Conservation (phyloP, 2,888 invertebrate species). For the Sarcophaga caerulescens region DNA sequence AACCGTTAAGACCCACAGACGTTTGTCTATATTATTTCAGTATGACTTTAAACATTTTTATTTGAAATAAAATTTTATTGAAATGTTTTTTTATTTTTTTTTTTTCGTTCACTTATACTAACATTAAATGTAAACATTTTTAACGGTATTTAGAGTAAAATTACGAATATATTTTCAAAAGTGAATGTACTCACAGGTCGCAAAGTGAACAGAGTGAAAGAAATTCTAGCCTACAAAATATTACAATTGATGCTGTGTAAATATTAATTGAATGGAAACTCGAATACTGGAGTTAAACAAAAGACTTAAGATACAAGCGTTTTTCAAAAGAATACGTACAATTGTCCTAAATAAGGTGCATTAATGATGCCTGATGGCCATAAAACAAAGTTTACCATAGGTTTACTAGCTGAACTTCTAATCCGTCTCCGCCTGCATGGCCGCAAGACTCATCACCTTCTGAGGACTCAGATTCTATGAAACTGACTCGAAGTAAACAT, state of each 20-base stretch:
- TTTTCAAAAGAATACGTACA: neutral
- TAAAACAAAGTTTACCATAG: no score
- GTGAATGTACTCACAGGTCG: constrained; percentile 32
- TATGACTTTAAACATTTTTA: neutral
- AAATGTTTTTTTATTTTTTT: neutral
- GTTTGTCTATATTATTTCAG: neutral
- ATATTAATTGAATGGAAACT: neutral
- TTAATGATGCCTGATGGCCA: no score
- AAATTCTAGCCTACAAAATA: neutral
- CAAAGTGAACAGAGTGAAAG: constrained; percentile 2
- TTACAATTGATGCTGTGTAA: neutral
- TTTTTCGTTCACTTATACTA: neutral
- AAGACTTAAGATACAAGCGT: neutral
- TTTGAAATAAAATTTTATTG: neutral
- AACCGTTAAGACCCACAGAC: constrained; percentile 24
- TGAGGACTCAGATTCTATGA: no score
- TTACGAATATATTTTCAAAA: constrained; percentile 13
- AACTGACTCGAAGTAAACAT: no score
- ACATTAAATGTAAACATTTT: neutral
- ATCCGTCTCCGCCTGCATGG: no score
- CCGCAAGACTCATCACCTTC: no score
- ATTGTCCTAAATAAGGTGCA: neutral
- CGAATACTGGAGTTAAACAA: neutral
- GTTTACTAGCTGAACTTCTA: no score
- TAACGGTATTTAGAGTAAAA: constrained; percentile 59